These are phyloP conservation scores for Agonopterix subpropinquella DNA, from an alignment of 2,888 invertebrate genomes.

Conservation along the genomic window DNA sequence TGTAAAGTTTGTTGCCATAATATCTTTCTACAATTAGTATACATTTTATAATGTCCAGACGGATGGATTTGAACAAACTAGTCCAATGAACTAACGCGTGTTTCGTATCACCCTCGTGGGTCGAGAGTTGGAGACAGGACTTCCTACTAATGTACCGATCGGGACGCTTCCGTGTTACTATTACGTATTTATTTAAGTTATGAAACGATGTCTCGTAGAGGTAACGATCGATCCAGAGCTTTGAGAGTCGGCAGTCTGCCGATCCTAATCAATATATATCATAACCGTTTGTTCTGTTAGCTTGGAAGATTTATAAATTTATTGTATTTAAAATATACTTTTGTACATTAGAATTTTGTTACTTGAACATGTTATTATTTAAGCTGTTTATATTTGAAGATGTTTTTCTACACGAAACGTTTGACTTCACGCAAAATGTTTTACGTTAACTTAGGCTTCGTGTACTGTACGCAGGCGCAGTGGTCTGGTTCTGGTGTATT, in stretches of 20 bases:
- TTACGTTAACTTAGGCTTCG: slow-evolving; percentile 64
- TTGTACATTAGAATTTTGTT: slow-evolving; percentile 73
- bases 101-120: slow-evolving; percentile 37
- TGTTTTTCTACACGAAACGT: slow-evolving; percentile 57
- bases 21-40: slow-evolving; percentile 73
- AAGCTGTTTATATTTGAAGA: slow-evolving; percentile 70
- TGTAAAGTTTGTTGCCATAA: slow-evolving; percentile 76
- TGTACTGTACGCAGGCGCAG: slow-evolving; percentile 40
- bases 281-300: slow-evolving; percentile 61
- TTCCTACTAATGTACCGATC: slow-evolving; percentile 33
- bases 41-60: slow-evolving; percentile 65
- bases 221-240: slow-evolving; percentile 22
- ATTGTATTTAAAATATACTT: slow-evolving; percentile 67
- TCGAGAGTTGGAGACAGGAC: slow-evolving; percentile 29
- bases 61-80: slow-evolving; percentile 73
- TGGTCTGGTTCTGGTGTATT: slow-evolving; percentile 66
- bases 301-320: slow-evolving; percentile 59
- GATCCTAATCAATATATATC: slow-evolving; percentile 23
- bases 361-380: slow-evolving; percentile 69
- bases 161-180: slow-evolving; percentile 42
- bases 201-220: slow-evolving; percentile 12
- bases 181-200: slow-evolving; percentile 55
- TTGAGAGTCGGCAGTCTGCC: slow-evolving; percentile 9
- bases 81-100: slow-evolving; percentile 60
- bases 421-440: slow-evolving; percentile 61